Conservation (phyloP, 2,113 vertebrate genomes). For the Microtus oregoni region DNA sequence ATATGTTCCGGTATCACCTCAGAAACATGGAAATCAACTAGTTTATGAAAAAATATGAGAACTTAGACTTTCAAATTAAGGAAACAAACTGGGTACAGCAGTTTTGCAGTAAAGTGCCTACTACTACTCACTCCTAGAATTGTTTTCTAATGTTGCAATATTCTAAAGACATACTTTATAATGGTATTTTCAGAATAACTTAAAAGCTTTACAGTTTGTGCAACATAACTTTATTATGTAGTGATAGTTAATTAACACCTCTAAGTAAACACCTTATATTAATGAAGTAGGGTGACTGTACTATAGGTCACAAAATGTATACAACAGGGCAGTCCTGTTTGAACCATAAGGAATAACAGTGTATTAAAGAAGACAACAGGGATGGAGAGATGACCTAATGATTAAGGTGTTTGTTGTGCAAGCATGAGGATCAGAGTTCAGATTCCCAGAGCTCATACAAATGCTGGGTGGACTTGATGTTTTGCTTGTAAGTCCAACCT, state of each 20-base stretch:
- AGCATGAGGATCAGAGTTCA: background rate
- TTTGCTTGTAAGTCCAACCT: background rate
- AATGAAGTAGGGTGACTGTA: background rate
- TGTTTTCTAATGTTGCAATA: background rate
- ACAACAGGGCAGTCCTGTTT: background rate
- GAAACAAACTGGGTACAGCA: conserved; percentile 62
- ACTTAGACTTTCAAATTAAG: conserved; percentile 57
- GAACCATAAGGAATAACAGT: background rate
- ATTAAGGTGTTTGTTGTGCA: background rate
- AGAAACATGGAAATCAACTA: conserved; percentile 69
- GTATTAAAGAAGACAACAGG: background rate
- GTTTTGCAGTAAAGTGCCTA: background rate
- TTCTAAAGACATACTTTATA: background rate
- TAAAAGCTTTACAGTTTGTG: background rate
- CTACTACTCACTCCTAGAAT: background rate
- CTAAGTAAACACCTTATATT: background rate
- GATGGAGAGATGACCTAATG: background rate
- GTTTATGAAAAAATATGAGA: conserved; percentile 64
- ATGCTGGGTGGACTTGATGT: background rate
- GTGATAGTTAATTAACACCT: background rate
- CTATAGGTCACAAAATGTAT: background rate
- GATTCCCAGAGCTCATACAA: background rate
- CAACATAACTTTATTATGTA: background rate
- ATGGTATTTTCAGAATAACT: background rate
- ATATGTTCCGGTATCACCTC: conserved; percentile 68